A percentile compares a stretch with the other conserved stretches of the same genome.
Evolutionary conservation across 2,797 vertebrate species (phyloP).

Genomic region (Falco cherrug): DNA sequence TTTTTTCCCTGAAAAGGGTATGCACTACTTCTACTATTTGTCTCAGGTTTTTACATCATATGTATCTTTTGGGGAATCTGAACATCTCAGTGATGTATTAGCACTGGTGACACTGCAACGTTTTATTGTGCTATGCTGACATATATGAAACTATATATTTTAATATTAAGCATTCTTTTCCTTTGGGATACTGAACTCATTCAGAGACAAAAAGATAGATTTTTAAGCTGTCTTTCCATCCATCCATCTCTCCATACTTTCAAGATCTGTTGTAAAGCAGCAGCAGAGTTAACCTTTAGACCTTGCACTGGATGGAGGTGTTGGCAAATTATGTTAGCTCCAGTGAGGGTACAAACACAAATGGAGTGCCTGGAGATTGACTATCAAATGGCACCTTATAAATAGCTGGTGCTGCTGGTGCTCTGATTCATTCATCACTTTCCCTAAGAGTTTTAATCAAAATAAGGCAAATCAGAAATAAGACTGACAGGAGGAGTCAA

Average conservation of each 20-base stretch:
- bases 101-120: background rate
- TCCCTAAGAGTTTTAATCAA: background rate
- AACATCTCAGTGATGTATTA: background rate
- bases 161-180: background rate
- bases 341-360: background rate
- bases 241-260: background rate
- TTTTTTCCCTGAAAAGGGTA: background rate
- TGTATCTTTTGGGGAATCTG: background rate
- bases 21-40: background rate
- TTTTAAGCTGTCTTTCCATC: background rate
- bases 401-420: background rate
- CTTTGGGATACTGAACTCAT: background rate
- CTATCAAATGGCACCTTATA: background rate
- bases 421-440: background rate
- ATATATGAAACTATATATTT: background rate
- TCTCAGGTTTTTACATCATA: background rate
- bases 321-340: background rate
- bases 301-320: background rate
- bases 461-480: background rate
- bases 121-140: background rate
- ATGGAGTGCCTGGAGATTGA: background rate
- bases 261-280: background rate
- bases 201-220: background rate
- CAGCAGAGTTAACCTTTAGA: background rate
- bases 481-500: background rate